Evolutionary conservation across 2,113 vertebrate genomes (phyloP).

Genomic region (Phyllopteryx taeniolatus): DNA sequence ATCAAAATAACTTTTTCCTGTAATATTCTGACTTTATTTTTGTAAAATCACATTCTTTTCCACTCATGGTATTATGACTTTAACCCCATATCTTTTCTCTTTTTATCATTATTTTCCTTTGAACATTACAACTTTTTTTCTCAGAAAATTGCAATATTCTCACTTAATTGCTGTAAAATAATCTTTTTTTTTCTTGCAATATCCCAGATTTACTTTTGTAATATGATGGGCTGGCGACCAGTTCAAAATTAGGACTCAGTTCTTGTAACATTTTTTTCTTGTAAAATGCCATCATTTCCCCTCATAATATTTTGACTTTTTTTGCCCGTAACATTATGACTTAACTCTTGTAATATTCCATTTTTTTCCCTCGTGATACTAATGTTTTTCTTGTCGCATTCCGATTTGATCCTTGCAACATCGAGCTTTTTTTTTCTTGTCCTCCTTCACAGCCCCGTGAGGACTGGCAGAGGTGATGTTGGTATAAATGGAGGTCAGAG

Average conservation of each 20-base stretch:
- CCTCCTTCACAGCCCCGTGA: constrained; percentile 49
- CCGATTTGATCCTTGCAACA: neutral
- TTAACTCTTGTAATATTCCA: neutral
- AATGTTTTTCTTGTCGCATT: neutral
- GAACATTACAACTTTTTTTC: neutral
- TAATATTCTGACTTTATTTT: no score
- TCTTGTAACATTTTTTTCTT: neutral
- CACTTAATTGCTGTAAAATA: neutral
- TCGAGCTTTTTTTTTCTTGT: constrained; percentile 25
- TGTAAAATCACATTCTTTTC: no score
- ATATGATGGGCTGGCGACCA: no score
- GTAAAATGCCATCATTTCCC: neutral
- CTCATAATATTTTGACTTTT: neutral
- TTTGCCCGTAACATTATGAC: neutral
- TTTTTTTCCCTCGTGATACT: neutral
- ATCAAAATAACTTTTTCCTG: no score
- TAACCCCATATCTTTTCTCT: neutral
- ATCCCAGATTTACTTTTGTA: no score
- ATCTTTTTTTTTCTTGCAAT: no score
- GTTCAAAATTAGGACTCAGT: neutral
- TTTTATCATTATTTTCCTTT: neutral
- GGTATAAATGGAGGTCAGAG: constrained; percentile 50
- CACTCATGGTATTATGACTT: neutral
- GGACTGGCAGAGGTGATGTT: constrained; percentile 56
- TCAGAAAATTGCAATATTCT: neutral